A percentile compares a stretch with the other conserved stretches of the same genome.
Conservation (phyloP, 1,140 invertebrate genomes). For the Limonius californicus region DNA sequence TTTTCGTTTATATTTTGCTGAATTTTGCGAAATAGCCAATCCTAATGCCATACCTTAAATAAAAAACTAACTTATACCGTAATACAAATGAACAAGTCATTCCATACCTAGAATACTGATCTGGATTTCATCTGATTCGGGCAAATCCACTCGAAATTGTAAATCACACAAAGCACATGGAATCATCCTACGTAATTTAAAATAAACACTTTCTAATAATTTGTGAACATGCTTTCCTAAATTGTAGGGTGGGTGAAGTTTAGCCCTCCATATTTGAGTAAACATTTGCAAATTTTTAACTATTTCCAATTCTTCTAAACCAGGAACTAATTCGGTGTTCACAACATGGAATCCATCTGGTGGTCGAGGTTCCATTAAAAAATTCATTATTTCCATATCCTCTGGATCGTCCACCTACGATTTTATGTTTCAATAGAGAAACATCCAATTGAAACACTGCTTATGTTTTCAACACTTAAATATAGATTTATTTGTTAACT, state of each 20-base stretch:
- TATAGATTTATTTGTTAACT: background rate
- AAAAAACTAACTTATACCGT: background rate
- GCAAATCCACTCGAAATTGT: constrained; percentile 73
- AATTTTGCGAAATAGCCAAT: constrained; percentile 53
- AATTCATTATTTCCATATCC: constrained; percentile 74
- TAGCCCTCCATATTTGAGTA: constrained; percentile 75
- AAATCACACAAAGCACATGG: constrained; percentile 79
- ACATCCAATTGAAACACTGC: too few species aligned
- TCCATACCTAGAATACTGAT: constrained; percentile 64
- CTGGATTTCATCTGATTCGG: constrained; percentile 88
- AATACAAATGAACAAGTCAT: constrained; percentile 11
- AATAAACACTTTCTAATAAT: constrained; percentile 71
- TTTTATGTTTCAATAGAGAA: background rate
- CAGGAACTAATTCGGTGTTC: constrained; percentile 79
- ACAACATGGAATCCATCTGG: constrained; percentile 79
- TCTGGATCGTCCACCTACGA: constrained; percentile 79
- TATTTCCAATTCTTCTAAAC: constrained; percentile 63
- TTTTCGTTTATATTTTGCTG: background rate
- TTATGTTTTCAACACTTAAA: background rate
- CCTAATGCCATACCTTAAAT: constrained; percentile 67
- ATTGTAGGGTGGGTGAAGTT: constrained; percentile 61
- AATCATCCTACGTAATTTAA: constrained; percentile 77
- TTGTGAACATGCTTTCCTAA: constrained; percentile 57
- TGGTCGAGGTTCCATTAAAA: constrained; percentile 72
- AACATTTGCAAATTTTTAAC: constrained; percentile 84